phyloP scores from a whole-genome alignment of 2,797 vertebrate genomes.

The Sarcophilus harrisii region DNA sequence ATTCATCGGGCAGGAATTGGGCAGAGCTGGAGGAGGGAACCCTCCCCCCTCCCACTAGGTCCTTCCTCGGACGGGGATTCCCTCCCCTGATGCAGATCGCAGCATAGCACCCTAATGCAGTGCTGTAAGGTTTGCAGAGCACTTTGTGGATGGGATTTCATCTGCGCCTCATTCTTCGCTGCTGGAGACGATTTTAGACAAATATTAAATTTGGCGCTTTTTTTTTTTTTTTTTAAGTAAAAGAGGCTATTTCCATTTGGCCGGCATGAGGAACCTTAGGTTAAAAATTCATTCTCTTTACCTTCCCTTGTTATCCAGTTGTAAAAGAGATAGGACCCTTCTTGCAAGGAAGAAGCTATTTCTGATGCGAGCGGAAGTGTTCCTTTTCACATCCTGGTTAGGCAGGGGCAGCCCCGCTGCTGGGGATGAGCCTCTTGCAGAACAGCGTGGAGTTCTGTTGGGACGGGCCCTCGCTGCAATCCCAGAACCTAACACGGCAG shows the following conservation, averaged over 20 bases:
- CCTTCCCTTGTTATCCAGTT: neutral
- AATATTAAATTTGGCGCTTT: neutral
- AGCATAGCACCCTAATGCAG: neutral
- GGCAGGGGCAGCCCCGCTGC: no score
- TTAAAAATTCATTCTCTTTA: neutral
- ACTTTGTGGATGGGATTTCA: neutral
- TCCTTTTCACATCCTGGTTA: neutral
- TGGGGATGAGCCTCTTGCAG: no score
- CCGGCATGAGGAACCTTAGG: neutral
- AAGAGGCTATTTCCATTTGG: neutral
- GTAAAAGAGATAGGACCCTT: neutral
- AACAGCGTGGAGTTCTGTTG: fast-evolving
- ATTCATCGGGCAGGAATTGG: neutral
- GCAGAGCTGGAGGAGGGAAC: neutral
- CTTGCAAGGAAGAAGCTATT: neutral
- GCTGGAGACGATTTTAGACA: neutral
- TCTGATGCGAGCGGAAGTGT: neutral
- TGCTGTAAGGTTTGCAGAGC: neutral
- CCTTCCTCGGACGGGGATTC: neutral
- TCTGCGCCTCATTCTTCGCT: neutral
- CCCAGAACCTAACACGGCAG: no score
- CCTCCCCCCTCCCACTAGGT: no score
- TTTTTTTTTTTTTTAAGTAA: neutral
- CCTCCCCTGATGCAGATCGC: neutral
- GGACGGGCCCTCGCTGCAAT: fast-evolving